Evolutionary conservation across 2,888 invertebrate genomes (phyloP).

Genomic region (Agrilus mali): DNA sequence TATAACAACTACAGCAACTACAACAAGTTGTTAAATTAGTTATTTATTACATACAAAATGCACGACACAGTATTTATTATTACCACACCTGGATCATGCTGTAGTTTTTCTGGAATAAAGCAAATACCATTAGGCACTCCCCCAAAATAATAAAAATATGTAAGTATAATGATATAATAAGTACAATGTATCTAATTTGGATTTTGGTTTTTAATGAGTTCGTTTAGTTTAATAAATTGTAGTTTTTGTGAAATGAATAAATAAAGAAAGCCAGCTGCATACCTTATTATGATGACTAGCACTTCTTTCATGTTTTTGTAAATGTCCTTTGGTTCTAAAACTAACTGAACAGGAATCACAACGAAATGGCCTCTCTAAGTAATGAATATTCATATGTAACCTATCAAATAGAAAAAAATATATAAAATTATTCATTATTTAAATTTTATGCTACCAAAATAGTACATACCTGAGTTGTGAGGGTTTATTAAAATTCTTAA

Average conservation of each 20-base stretch:
- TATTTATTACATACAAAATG: too few relatives aligned
- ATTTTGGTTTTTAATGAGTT: too few relatives aligned
- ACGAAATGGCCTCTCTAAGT: slow-evolving; percentile 82
- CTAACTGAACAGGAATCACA: slow-evolving; percentile 87
- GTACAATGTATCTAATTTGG: too few relatives aligned
- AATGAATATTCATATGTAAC: slow-evolving; percentile 91
- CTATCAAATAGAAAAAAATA: slow-evolving; percentile 19
- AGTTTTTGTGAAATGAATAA: too few relatives aligned
- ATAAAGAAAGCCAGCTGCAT: slow-evolving; percentile 10
- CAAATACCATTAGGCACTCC: too few relatives aligned
- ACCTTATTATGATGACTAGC: slow-evolving; percentile 89
- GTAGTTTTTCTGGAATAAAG: too few relatives aligned
- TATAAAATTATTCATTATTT: background rate
- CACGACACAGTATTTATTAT: too few relatives aligned
- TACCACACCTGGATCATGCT: too few relatives aligned
- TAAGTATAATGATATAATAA: background rate
- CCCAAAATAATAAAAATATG: background rate
- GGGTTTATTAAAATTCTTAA: slow-evolving; percentile 83
- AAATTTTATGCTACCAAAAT: background rate
- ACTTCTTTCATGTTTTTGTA: slow-evolving; percentile 87
- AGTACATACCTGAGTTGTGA: slow-evolving; percentile 59
- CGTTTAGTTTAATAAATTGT: too few relatives aligned
- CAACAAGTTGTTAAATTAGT: too few relatives aligned
- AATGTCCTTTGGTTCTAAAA: slow-evolving; percentile 79
- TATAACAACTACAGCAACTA: too few relatives aligned